phyloP scores from a whole-genome alignment of 1,140 invertebrate genomes.

The Parapsyche elsis region DNA sequence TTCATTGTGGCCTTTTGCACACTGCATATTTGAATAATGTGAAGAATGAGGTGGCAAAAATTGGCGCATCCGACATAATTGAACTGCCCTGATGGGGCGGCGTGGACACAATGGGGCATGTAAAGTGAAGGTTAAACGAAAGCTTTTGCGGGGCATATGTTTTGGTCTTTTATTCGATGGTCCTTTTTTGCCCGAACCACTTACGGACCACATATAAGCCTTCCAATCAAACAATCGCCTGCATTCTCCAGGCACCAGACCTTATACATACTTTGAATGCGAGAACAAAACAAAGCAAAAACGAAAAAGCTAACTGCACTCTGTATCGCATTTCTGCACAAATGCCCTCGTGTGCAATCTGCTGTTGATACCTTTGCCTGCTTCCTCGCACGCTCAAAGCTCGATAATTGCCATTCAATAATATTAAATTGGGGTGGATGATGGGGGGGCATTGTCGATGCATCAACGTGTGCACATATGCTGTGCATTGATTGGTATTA shows the following conservation, averaged over 20 bases:
- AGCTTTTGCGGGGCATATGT: conserved; percentile 43
- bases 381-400: background rate
- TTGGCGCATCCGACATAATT: background rate
- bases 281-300: background rate
- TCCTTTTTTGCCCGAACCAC: conserved; percentile 23
- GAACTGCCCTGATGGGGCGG: conserved; percentile 11
- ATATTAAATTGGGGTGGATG: background rate
- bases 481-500: too few relatives aligned
- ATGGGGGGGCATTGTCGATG: background rate
- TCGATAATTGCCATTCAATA: conserved; percentile 14
- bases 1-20: too few relatives aligned
- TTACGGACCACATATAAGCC: conserved; percentile 34
- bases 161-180: conserved; percentile 37
- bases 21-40: too few relatives aligned
- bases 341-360: conserved; percentile 27
- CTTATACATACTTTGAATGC: background rate
- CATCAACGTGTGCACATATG: background rate
- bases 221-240: conserved; percentile 38
- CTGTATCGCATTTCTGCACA: conserved; percentile 26
- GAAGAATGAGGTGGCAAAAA: too few relatives aligned
- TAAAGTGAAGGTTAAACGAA: conserved; percentile 46
- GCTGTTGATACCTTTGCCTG: background rate
- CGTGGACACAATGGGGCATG: conserved; percentile 39
- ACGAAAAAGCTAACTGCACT: background rate
- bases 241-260: conserved; percentile 29